Evolutionary conservation across 2,888 invertebrate genomes (phyloP), one percentile per base, ranked within the genome.

Genomic region (Zootermopsis nevadensis): DNA sequence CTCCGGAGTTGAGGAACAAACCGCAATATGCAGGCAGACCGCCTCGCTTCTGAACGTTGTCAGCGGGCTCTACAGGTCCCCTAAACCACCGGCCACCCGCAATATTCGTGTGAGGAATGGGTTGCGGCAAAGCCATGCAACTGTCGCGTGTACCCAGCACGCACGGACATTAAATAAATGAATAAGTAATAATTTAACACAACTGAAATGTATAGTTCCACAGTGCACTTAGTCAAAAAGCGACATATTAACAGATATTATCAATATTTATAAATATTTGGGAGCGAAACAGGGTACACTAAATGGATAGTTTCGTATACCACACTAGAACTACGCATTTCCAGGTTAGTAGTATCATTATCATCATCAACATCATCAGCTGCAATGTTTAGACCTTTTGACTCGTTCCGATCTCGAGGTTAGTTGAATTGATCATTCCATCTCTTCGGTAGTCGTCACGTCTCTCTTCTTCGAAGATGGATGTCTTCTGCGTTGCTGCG

Each of bases 31-130:
- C 60, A 7, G 60, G 2, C 53, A 15, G 53, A 6, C 53, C 53
- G 53, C 8, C 24, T 53, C 19, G n/a, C 60, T 60, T 60, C 60
- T 3, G n/a, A 0, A n/a, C n/a, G n/a, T 60, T 27, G 60, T 60
- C 60, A 60, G 60, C 60, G n/a, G 60, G n/a, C 60, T n/a, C 60
- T 27, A 60, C 60, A 27, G 60, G 60, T 60, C 27, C 60, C 60
- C 60, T 60, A 27, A 27, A 60, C 27, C 60, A 15, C 60, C 12
- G 67, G 19, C 67, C 8, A 67, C 67, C 67, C 67, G 67, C 67
- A 67, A 67, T 31, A 67, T n/a, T 67, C 67, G 31, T n/a, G 69
- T 69, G 69, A 69, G 33, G 31, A 33, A 69, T 33, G 69, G 33
- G 69, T 33, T 69, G 69, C 67, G 67, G 67, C 31, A 15, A 67